phyloP scores from a whole-genome alignment of 2,797 vertebrate genomes.

The Gymnothorax reevesii region DNA sequence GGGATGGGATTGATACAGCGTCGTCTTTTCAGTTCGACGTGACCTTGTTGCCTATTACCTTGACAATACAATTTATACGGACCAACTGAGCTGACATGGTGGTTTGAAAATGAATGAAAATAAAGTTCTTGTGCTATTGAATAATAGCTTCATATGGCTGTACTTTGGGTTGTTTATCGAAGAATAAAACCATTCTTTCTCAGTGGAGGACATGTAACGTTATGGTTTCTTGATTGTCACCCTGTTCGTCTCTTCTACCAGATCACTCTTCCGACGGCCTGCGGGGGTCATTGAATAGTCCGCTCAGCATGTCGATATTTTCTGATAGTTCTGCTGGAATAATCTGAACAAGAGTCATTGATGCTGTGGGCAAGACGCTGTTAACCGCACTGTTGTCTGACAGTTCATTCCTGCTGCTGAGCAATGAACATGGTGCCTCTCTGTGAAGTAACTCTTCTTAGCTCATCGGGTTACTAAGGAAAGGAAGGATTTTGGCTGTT shows the following conservation, averaged over 20 bases:
- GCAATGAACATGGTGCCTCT: neutral
- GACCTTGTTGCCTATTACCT: neutral
- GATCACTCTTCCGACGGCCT: neutral
- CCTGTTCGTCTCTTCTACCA: neutral
- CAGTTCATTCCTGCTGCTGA: neutral
- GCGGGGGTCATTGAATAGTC: neutral
- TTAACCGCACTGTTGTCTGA: neutral
- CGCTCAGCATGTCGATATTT: neutral
- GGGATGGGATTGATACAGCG: neutral
- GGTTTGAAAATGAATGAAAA: neutral
- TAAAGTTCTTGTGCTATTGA: neutral
- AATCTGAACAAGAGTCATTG: neutral
- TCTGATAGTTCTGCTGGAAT: neutral
- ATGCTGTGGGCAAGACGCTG: neutral
- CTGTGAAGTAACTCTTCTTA: neutral
- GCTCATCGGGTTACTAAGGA: no score
- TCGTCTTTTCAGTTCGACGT: neutral
- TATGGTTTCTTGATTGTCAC: neutral
- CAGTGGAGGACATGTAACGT: neutral
- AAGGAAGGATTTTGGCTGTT: no score
- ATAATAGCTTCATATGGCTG: neutral
- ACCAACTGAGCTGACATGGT: neutral
- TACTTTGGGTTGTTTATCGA: neutral
- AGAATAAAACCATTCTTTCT: neutral
- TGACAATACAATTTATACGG: neutral